These are phyloP conservation scores for Coelogynopora nodosa DNA, from an alignment of 2,888 invertebrate genomes.

Conservation along the genomic window DNA sequence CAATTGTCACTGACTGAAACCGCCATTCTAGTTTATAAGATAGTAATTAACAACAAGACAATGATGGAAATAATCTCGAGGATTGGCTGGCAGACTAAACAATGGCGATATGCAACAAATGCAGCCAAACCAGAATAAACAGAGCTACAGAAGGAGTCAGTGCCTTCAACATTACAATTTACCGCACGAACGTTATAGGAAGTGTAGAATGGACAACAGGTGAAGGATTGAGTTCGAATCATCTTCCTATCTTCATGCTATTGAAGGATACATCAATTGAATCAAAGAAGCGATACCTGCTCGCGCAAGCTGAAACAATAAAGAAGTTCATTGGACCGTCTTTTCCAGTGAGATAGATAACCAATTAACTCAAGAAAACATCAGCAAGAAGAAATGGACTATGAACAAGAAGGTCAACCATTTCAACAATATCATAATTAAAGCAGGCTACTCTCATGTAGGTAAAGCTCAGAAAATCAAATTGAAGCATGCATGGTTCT, in stretches of 20 bases:
- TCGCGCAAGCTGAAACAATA: no score
- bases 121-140: background rate
- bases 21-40: no score
- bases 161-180: background rate
- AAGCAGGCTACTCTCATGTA: background rate
- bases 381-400: no score
- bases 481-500: background rate
- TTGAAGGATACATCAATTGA: background rate
- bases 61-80: background rate
- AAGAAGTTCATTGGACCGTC: no score
- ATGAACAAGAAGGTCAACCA: background rate
- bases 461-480: background rate
- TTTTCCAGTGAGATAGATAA: no score
- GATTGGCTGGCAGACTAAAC: background rate
- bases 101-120: background rate
- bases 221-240: background rate
- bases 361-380: no score
- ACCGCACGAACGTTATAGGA: background rate
- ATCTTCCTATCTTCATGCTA: background rate
- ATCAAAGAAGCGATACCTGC: no score
- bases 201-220: background rate
- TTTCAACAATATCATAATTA: background rate
- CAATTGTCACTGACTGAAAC: no score
- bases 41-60: background rate
- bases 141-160: background rate